Evolutionary conservation across 2,797 vertebrate species (phyloP).

Genomic region (Hybognathus amarus): DNA sequence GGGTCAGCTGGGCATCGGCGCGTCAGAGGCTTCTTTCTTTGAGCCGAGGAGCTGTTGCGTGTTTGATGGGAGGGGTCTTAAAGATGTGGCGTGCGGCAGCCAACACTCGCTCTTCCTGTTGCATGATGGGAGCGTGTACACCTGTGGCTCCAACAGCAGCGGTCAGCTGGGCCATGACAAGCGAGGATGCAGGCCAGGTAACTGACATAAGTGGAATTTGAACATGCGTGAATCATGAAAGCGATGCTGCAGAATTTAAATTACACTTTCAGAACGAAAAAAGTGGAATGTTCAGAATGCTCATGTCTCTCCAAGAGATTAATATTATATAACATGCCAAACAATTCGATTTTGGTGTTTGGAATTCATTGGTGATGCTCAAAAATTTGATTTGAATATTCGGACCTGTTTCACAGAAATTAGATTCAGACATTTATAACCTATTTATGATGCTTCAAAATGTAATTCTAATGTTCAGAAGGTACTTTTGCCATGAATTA

Average conservation of each 20-base stretch:
- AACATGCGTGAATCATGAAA: neutral
- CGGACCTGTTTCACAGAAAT: neutral
- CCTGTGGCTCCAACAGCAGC: conserved; percentile 89
- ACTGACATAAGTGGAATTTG: neutral
- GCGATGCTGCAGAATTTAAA: neutral
- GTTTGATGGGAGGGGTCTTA: conserved; percentile 83
- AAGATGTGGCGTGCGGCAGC: conserved; percentile 88
- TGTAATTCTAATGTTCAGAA: neutral
- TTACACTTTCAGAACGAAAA: neutral
- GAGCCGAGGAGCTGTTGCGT: conserved; percentile 84
- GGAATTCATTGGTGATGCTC: neutral
- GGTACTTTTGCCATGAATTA: neutral
- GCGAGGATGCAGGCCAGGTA: conserved; percentile 85
- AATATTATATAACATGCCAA: neutral
- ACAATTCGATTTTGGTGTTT: neutral
- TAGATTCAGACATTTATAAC: neutral
- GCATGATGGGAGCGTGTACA: conserved; percentile 91
- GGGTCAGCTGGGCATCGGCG: conserved; percentile 88
- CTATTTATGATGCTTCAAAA: neutral
- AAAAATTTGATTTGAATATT: neutral
- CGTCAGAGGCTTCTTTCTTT: conserved; percentile 76
- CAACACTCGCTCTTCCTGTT: conserved; percentile 91
- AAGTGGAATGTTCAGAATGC: neutral
- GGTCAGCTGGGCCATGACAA: conserved; percentile 92
- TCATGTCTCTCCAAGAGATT: neutral